Percentiles rank a stretch among this genome's conserved stretches.
phyloP scores from a whole-genome alignment of 1,140 invertebrate species.

The Mactra quadrangularis region DNA sequence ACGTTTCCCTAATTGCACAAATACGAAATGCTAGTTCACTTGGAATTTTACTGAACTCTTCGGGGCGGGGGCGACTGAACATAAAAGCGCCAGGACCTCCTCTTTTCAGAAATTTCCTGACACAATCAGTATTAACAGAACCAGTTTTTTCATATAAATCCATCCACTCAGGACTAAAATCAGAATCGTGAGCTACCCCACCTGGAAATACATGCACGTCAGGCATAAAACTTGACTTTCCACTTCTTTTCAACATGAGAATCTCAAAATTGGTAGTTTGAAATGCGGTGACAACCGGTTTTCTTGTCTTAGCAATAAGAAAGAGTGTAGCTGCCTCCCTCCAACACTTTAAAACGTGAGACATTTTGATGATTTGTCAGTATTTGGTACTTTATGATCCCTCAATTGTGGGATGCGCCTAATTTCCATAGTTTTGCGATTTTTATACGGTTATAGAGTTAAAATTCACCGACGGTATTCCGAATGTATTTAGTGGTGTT shows the following conservation, averaged over 20 bases:
- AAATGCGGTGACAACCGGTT: conserved; percentile 35
- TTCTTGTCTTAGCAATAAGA: conserved; percentile 76
- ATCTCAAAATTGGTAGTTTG: conserved; percentile 84
- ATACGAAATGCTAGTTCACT: conserved; percentile 91
- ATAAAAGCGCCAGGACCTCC: conserved; percentile 63
- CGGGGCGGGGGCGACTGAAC: conserved; percentile 67
- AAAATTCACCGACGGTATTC: too few species aligned
- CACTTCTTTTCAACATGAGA: conserved; percentile 88
- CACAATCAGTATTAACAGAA: conserved; percentile 37
- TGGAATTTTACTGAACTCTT: conserved; percentile 68
- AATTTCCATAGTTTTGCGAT: too few species aligned
- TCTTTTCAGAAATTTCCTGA: conserved; percentile 60
- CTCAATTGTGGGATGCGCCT: too few species aligned
- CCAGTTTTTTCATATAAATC: conserved; percentile 86
- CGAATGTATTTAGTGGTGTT: too few species aligned
- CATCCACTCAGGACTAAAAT: conserved; percentile 89
- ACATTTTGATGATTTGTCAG: conserved; percentile 63
- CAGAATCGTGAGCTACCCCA: conserved; percentile 88
- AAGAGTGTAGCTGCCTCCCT: conserved; percentile 83
- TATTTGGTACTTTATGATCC: conserved; percentile 32
- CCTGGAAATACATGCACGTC: conserved; percentile 93
- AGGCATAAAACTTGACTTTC: conserved; percentile 88
- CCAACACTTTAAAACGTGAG: conserved; percentile 80
- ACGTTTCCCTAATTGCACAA: conserved; percentile 94
- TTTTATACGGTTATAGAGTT: too few species aligned